Percentiles rank a stretch among this genome's conserved stretches.
phyloP scores from a whole-genome alignment of 1,140 invertebrate genomes.

The Adelges cooleyi region DNA sequence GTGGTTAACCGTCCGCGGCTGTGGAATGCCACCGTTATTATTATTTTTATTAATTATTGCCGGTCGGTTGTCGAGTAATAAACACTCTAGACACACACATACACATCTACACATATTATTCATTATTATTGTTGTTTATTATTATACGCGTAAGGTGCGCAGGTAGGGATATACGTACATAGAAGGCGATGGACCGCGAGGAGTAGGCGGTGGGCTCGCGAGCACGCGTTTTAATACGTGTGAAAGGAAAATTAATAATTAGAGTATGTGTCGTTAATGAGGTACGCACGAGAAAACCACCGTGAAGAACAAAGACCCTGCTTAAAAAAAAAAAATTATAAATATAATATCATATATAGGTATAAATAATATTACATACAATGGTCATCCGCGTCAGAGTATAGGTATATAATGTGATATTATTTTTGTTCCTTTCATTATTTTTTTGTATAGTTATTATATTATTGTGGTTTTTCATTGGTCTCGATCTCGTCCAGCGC shows the following conservation, averaged over 20 bases:
- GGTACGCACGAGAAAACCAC: conserved; percentile 23
- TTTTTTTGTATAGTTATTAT: neutral
- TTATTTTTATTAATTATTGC: too few species aligned
- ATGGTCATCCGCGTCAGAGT: conserved; percentile 11
- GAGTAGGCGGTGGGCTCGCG: too few species aligned
- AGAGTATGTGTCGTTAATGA: conserved; percentile 27
- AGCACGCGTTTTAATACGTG: neutral
- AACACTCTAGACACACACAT: too few species aligned
- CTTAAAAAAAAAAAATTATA: neutral
- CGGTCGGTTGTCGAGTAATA: too few species aligned
- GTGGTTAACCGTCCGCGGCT: too few species aligned
- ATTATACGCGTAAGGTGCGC: too few species aligned
- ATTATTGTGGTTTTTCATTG: conserved; percentile 26
- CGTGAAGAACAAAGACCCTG: conserved; percentile 17
- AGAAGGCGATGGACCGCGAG: too few species aligned
- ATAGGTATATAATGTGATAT: neutral
- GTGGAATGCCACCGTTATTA: too few species aligned
- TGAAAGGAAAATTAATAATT: conserved; percentile 29
- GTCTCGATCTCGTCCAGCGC: neutral
- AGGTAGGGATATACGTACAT: too few species aligned
- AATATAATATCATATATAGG: neutral
- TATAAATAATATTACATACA: neutral
- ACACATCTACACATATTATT: too few species aligned
- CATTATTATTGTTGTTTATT: too few species aligned
- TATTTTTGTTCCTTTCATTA: conserved; percentile 14